Evolutionary conservation across 2,797 vertebrate species (phyloP).

Genomic region (Peromyscus eremicus): DNA sequence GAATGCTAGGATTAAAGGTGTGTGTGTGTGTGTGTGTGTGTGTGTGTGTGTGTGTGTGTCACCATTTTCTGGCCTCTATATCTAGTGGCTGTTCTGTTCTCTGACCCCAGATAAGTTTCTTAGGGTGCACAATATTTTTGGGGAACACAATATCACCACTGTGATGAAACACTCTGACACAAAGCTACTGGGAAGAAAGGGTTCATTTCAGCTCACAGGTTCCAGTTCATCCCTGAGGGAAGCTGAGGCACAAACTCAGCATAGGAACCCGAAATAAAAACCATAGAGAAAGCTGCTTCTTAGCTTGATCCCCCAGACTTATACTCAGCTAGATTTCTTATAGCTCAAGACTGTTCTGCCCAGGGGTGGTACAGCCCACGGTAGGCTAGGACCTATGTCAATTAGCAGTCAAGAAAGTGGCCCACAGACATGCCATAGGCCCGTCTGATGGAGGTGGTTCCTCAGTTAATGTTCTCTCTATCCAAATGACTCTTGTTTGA

Average conservation of each 20-base stretch:
- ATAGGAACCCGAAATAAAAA: not conserved
- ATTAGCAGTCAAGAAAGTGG: not conserved
- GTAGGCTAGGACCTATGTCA: not conserved
- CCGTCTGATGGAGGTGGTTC: too few relatives aligned
- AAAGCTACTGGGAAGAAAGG: not conserved
- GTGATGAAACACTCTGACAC: not conserved
- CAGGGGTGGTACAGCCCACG: not conserved
- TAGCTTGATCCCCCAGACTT: not conserved
- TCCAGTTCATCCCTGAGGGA: not conserved
- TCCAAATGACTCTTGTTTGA: too few relatives aligned
- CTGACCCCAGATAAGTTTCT: too few relatives aligned
- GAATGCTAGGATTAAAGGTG: too few relatives aligned
- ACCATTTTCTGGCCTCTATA: too few relatives aligned
- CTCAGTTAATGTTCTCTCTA: not conserved
- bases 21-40: too few relatives aligned
- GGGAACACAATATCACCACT: not conserved
- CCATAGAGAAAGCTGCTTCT: not conserved
- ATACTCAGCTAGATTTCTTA: not conserved
- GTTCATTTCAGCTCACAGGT: not conserved
- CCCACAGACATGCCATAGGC: not conserved
- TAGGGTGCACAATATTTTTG: too few relatives aligned
- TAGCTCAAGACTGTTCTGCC: not conserved
- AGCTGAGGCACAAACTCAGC: not conserved
- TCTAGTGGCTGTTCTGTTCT: too few relatives aligned
- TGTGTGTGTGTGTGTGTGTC: too few relatives aligned